Percentiles rank a stretch among this genome's conserved stretches.
Conservation (phyloP, 2,113 vertebrate genomes). For the Dromaius novaehollandiae region DNA sequence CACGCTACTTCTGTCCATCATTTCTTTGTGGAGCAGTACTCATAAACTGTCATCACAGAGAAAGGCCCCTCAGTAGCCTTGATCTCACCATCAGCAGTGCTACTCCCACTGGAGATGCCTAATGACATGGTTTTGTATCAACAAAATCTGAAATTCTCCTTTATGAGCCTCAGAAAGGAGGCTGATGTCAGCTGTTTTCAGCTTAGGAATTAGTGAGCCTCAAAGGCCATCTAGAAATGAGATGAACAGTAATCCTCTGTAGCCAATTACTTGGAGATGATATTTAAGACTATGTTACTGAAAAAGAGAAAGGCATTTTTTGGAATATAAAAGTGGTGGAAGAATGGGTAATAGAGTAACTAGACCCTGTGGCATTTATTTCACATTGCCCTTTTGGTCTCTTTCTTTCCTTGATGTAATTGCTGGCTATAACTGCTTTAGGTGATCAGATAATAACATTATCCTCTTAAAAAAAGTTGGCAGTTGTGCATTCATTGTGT, state of each 20-base stretch:
- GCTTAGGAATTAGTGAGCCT: neutral
- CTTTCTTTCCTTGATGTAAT: neutral
- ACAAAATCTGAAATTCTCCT: neutral
- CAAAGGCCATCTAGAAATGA: neutral
- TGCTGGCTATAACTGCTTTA: neutral
- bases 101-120: neutral
- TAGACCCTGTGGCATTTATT: neutral
- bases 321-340: neutral
- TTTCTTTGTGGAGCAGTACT: fast-evolving
- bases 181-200: neutral
- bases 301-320: neutral
- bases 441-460: neutral
- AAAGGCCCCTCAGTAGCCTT: neutral
- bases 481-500: neutral
- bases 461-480: neutral
- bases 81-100: neutral
- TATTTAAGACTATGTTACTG: neutral
- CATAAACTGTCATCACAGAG: neutral
- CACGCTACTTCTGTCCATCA: neutral
- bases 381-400: neutral
- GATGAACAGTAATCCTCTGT: neutral
- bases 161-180: neutral
- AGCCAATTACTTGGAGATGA: neutral
- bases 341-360: neutral
- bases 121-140: neutral